These are phyloP conservation scores for Lagopus muta DNA, from an alignment of 2,113 vertebrate species.

Conservation along the genomic window DNA sequence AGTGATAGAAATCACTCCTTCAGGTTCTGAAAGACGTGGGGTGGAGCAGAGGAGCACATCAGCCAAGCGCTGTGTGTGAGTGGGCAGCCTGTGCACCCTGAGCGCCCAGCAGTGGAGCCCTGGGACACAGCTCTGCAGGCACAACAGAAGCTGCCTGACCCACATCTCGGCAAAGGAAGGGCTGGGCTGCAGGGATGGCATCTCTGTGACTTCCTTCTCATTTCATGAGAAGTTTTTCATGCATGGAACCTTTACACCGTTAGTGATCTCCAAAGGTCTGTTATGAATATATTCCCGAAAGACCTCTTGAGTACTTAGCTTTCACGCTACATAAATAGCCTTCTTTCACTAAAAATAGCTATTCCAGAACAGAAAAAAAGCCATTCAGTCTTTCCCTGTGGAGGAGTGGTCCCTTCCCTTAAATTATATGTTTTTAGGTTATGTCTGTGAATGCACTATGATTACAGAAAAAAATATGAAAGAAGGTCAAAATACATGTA, in stretches of 20 bases:
- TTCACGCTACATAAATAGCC: background rate
- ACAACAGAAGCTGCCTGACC: background rate
- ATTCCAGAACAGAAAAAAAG: conserved; percentile 30
- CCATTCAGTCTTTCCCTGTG: background rate
- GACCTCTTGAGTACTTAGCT: background rate
- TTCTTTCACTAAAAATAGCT: background rate
- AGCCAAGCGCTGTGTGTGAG: background rate
- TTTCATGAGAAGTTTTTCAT: background rate
- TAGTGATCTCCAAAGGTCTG: background rate
- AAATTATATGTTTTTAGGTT: conserved; percentile 27
- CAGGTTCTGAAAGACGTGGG: background rate
- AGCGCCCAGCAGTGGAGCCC: background rate
- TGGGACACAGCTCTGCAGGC: background rate
- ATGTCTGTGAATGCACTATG: background rate
- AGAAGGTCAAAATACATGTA: background rate
- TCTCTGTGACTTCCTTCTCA: background rate
- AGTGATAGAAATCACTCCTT: background rate
- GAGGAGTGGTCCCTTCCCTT: background rate
- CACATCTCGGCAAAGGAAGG: fast-evolving
- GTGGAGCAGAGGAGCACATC: background rate
- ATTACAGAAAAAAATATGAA: conserved; percentile 33
- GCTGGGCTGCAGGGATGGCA: background rate
- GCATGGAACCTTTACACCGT: background rate
- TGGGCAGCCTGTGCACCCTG: background rate
- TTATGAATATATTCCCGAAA: background rate